Percentiles rank a stretch among this genome's conserved stretches.
Evolutionary conservation across 1,140 invertebrate species (phyloP).

Genomic region (Apis laboriosa): DNA sequence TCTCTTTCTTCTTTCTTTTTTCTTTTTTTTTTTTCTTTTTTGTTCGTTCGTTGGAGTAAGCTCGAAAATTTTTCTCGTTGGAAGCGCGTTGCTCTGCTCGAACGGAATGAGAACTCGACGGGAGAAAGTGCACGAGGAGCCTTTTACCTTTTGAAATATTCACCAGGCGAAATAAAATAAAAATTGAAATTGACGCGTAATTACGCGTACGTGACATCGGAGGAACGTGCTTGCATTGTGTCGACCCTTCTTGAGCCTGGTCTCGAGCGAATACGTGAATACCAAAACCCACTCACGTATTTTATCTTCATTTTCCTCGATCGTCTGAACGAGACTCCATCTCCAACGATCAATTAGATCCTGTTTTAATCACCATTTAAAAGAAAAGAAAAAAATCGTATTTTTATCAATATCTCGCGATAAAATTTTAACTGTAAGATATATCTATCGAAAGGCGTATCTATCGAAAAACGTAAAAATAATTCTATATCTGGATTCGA

Average conservation of each 20-base stretch:
- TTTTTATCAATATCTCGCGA: too few relatives aligned
- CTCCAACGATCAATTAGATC: too few relatives aligned
- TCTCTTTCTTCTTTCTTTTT: not conserved
- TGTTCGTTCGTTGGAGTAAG: not conserved
- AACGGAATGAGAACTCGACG: slow-evolving; percentile 43
- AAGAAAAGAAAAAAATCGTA: too few relatives aligned
- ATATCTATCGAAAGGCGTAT: too few relatives aligned
- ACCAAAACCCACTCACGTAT: not conserved
- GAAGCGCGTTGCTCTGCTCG: slow-evolving; percentile 14
- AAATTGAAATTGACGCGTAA: slow-evolving; percentile 45
- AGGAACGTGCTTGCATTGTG: slow-evolving; percentile 1
- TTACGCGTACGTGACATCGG: slow-evolving; percentile 35
- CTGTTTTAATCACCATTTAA: too few relatives aligned
- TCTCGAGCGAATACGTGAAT: too few relatives aligned
- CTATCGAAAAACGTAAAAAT: too few relatives aligned
- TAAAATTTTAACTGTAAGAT: too few relatives aligned
- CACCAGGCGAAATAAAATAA: slow-evolving; percentile 40
- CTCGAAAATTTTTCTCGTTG: slow-evolving; percentile 29
- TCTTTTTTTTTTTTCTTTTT: too few relatives aligned
- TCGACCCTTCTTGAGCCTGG: not conserved
- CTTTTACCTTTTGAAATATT: slow-evolving; percentile 49
- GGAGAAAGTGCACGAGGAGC: slow-evolving; percentile 37
- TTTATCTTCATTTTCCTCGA: not conserved
- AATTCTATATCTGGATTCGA: too few relatives aligned
- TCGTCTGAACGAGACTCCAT: not conserved